Base-by-base conservation (phyloP, 92 coral and sea anemone species). In the Umimayanthus kanabou region DNA sequence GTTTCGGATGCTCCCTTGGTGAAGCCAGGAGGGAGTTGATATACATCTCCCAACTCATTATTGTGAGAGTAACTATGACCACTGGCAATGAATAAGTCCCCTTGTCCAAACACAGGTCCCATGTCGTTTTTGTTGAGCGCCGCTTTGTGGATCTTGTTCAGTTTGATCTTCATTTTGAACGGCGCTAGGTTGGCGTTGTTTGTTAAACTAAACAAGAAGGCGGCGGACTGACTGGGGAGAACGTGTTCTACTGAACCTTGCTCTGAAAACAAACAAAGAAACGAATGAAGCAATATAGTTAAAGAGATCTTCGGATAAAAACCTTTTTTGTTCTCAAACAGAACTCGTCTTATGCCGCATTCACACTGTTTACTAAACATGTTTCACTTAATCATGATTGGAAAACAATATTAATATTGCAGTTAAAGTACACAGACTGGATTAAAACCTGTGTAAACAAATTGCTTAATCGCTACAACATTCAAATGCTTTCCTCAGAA, bases 81-180 rank as follows among this genome's bases (percentile, higher is more conserved):
- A 43, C 76, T 39, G 3, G 55, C 76, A 40, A 82, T 82, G 20
- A 4, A 8, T 39, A 82, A 40, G 64, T 82, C 85, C 16, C 23
- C 6, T 1, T 23, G 22, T 39, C 85, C 85, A 82, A 82, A 82
- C 16, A 82, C 28, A 23, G 85, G 85, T 40, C 85, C 85, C 9
- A 14, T 9, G 33, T 39, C 1, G 6, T 40, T 65, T 6, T 22
- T 5, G 22, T 67, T 40, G 76, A 30, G 43, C 23, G 61, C 85
- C 39, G 85, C 85, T 45, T 39, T 58, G 49, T 66, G 4, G 29
- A 69, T 40, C 76, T 4, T 64, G 33, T 82, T 22, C 11, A 61
- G 55, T 82, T 74, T 49, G 39, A 82, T 66, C 85, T 82, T 82
- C 75, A 82, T 67, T 82, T 82, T 82, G 37, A 82, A 82, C 39